Evolutionary conservation across 2,113 vertebrate genomes (phyloP).

Genomic region (Coryphaenoides rupestris): DNA sequence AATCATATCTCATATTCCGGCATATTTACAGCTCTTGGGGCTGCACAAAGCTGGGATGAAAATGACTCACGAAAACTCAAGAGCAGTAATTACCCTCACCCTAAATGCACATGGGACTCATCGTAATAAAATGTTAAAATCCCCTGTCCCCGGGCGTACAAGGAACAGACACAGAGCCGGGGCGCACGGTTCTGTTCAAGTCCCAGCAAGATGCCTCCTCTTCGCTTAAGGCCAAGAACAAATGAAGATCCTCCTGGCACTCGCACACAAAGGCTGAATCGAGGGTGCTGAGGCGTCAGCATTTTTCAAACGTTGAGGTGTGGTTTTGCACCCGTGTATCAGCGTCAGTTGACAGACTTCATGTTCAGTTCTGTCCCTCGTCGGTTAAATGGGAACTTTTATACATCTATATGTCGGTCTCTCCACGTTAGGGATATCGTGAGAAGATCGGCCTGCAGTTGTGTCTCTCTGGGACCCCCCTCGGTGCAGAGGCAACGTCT

Average conservation of each 20-base stretch:
- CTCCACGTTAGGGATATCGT: too few species aligned
- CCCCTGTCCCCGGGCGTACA: constrained; percentile 43
- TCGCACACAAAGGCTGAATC: background rate
- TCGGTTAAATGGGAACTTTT: too few species aligned
- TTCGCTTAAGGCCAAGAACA: constrained; percentile 26
- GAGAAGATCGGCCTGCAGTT: too few species aligned
- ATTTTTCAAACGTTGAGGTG: constrained; percentile 1
- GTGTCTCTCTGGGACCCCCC: too few species aligned
- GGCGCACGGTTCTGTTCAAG: constrained; percentile 50
- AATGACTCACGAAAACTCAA: constrained; percentile 12
- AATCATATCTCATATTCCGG: background rate
- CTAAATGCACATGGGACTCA: constrained; percentile 28
- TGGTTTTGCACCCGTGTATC: too few species aligned
- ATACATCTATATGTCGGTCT: too few species aligned
- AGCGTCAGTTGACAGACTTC: too few species aligned
- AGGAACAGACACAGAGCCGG: constrained; percentile 30
- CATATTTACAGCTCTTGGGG: too few species aligned
- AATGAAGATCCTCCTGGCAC: constrained; percentile 1
- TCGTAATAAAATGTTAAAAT: constrained; percentile 36
- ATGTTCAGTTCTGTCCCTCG: too few species aligned
- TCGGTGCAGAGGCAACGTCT: too few species aligned
- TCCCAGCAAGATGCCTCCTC: constrained; percentile 44
- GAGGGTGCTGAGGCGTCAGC: background rate
- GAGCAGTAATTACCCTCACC: constrained; percentile 36
- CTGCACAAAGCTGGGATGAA: constrained; percentile 20